Evolutionary conservation across 2,888 invertebrate genomes (phyloP).

Genomic region (Callosobruchus maculatus): DNA sequence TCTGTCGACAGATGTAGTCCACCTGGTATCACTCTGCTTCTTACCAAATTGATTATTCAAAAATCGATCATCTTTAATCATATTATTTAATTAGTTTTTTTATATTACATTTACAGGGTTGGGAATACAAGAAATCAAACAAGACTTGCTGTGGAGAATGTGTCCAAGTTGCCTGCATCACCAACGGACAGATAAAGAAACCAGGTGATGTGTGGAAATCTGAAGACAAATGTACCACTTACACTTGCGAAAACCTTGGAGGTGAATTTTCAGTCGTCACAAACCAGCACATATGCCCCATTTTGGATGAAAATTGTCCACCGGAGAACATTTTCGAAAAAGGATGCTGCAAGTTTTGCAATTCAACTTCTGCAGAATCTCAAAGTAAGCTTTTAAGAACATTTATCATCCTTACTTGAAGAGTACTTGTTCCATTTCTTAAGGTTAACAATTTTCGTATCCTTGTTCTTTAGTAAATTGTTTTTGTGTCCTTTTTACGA

Average conservation of each 20-base stretch:
- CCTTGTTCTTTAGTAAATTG: no score
- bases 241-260: slow-evolving; percentile 52
- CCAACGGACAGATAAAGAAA: slow-evolving; percentile 49
- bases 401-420: no score
- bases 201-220: slow-evolving; percentile 60
- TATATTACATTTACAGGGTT: no score
- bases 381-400: slow-evolving; percentile 45
- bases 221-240: slow-evolving; percentile 60
- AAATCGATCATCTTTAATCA: no score
- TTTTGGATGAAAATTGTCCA: slow-evolving; percentile 55
- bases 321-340: slow-evolving; percentile 55
- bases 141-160: slow-evolving; percentile 64
- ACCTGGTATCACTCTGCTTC: no score
- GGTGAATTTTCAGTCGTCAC: slow-evolving; percentile 48
- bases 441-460: no score
- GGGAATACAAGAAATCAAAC: slow-evolving; percentile 51
- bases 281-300: slow-evolving; percentile 57
- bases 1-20: no score
- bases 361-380: slow-evolving; percentile 49
- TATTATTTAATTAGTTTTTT: slow-evolving; percentile 9
- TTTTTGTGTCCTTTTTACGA: no score
- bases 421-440: no score
- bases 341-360: slow-evolving; percentile 69
- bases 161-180: slow-evolving; percentile 58
- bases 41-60: no score